Evolutionary conservation across 2,797 vertebrate species (phyloP).

Genomic region (Manis pentadactyla): DNA sequence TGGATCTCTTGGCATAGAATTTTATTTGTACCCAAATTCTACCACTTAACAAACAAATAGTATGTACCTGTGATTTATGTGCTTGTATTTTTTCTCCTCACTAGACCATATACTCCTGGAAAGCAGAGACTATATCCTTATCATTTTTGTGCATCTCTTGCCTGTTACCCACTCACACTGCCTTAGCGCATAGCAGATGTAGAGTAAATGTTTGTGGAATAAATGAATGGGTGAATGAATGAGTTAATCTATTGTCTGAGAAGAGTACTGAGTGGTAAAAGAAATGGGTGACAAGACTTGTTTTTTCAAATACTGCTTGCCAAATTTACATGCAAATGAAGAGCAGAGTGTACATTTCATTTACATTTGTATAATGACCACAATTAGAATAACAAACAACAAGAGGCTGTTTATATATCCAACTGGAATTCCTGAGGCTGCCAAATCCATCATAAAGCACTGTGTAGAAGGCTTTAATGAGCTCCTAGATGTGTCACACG

Average conservation of each 20-base stretch:
- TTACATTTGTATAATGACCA: conserved; percentile 61
- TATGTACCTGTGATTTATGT: background rate
- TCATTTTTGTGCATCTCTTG: background rate
- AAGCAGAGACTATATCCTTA: background rate
- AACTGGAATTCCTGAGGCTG: conserved; percentile 29
- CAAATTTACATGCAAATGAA: conserved; percentile 47
- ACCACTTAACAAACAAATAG: background rate
- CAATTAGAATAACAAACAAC: conserved; percentile 50
- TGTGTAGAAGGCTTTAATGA: conserved; percentile 26
- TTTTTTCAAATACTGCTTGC: conserved; percentile 4
- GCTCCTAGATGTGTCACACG: background rate
- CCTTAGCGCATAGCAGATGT: background rate
- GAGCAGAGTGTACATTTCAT: conserved; percentile 48
- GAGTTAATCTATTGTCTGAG: background rate
- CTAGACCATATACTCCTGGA: background rate
- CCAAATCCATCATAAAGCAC: background rate
- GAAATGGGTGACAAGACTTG: background rate
- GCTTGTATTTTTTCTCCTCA: background rate
- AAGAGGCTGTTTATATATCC: conserved; percentile 43
- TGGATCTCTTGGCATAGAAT: background rate
- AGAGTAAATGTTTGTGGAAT: background rate
- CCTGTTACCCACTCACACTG: background rate
- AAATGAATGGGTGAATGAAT: background rate
- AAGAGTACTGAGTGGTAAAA: background rate
- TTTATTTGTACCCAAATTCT: background rate